Evolutionary conservation across 2,113 vertebrate species (phyloP), one percentile per base, ranked within the genome.

Genomic region (Grantiella picta): DNA sequence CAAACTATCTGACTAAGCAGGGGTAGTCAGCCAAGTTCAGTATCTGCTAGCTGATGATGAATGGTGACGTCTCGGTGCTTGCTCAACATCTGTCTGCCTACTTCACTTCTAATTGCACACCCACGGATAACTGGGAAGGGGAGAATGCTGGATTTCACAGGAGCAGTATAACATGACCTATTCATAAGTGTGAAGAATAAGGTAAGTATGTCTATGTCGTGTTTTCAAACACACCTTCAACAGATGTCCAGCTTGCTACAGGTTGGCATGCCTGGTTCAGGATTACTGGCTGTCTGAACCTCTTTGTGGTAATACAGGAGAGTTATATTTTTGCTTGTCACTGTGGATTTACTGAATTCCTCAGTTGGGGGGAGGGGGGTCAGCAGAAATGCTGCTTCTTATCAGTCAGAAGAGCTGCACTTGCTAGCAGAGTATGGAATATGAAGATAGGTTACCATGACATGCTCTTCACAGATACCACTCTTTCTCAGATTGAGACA

Each of bases 41-140:
- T 90, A 65, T 96, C 94, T 95, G 69, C 80, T 88, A 80, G 47
- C 71, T 89, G 90, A 75, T 94, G 93, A 93, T 95, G 71, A 88
- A 90, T 92, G 69, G 65, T 83, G 92, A 82, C 15, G 2, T 92
- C 78, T 92, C 66, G 60, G 71, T 36, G 64, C 83, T 95, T 90
- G 69, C 89, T 94, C 92, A 95, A 92, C 91, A 86, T 94, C 95
- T 96, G 94, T 86, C 90, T 95, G 69, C 69, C 86, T 86, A 15
- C 86, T 94, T 83, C 45, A 10, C 56, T 92, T 89, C 89, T 91
- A 91, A 91, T 92, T 94, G 81, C 87, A 91, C 69, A 60, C 44
- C 63, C 28, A 0, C n/a, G 76, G 85, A 87, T 94, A 92, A 85
- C 53, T 78, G 79, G 63, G 65, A 87, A 66, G 54, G 53, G 31